Evolutionary conservation across 1,140 invertebrate species (phyloP), one percentile per base, ranked within the genome.

Genomic region (Pseudomyrmex sp.): DNA sequence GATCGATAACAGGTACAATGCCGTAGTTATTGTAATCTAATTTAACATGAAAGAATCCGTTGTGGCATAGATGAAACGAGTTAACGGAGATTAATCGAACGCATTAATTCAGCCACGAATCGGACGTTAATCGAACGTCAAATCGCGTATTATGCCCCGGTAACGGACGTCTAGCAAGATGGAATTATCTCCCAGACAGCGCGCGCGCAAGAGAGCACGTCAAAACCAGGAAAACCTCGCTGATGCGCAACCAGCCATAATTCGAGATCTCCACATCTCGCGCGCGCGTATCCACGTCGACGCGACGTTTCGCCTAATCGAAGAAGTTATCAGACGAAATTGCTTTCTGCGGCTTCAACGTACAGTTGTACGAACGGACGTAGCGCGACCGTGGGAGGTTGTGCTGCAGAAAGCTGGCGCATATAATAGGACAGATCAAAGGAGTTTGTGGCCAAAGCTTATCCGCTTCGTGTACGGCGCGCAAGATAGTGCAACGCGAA

Each of bases 311-410:
- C 59, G 85, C 35, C 26, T 85, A 88, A 88, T 84, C 83, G 83
- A 76, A 88, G 59, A 85, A 85, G 87, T 89, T 85, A 85, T 88
- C 88, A 70, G 80, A 23, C 79, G 68, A 88, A 89, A 89, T 88
- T 89, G 86, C 87, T 85, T 89, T 89, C 87, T 61, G 72, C 70
- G 84, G 87, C 75, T 84, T 84, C 56, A 69, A 58, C 69, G 44
- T 61, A 66, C 68, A 62, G 35, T 84, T 58, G 72, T 35, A 48
- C 18, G 52, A 35, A 12, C 63, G 56, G 66, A 79, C 56, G 18
- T 44, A 7, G 35, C 5, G 48, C n/a, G 65, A 54, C 23, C 61
- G 69, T 4, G 62, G 54, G 50, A 62, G 69, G 15, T 56, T 79
- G 35, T 35, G 56, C 72, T 77, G 75, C 48, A 58, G 66, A 83